Evolutionary conservation across 2,888 invertebrate genomes (phyloP).

Genomic region (Athalia circularis): DNA sequence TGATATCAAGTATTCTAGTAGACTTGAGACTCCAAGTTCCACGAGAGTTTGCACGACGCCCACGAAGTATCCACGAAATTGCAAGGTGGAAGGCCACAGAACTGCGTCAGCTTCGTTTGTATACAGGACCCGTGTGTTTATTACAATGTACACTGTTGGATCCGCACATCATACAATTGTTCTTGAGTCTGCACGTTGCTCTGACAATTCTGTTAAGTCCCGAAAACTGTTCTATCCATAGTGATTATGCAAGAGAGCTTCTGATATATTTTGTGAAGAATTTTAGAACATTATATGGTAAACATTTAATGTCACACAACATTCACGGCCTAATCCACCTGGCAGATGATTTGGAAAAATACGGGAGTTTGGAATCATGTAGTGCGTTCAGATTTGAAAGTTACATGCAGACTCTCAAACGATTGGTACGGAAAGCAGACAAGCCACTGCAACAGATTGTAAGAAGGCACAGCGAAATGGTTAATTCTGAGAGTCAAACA

Average conservation of each 20-base stretch:
- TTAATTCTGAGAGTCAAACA: neutral
- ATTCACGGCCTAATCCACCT: conserved; percentile 47
- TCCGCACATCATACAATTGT: neutral
- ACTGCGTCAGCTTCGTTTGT: neutral
- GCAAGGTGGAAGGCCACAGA: conserved; percentile 43
- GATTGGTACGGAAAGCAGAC: neutral
- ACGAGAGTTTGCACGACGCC: conserved; percentile 51
- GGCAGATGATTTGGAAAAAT: conserved; percentile 47
- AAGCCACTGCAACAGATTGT: conserved; percentile 5
- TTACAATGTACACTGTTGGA: neutral
- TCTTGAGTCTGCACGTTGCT: neutral
- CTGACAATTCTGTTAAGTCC: neutral
- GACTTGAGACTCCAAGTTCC: conserved; percentile 16
- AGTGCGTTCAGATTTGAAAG: conserved; percentile 42
- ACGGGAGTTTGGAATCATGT: conserved; percentile 47
- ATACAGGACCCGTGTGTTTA: neutral
- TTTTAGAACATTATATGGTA: conserved; percentile 52
- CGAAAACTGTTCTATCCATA: too few relatives aligned
- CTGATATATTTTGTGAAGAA: conserved; percentile 54
- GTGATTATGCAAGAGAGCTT: conserved; percentile 52
- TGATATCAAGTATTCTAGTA: neutral
- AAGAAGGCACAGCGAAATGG: neutral
- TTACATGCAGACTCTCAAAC: neutral
- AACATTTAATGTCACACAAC: conserved; percentile 42
- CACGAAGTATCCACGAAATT: conserved; percentile 49